Conservation (phyloP, 37 sponge, comb jelly and placozoan genomes). For the Beroe forskalii region DNA sequence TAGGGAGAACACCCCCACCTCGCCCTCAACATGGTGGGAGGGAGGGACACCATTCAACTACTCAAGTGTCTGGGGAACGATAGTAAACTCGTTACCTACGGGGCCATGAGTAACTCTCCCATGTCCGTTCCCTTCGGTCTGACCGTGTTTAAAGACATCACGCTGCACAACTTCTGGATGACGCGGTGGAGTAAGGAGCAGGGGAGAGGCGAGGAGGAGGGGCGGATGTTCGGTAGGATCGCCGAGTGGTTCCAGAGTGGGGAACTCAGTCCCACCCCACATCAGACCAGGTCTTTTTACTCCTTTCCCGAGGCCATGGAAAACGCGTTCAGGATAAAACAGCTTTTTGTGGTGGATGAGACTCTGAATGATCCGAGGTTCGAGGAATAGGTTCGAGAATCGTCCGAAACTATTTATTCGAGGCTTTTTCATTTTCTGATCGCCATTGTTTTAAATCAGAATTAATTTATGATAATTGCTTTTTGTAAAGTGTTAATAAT, state of each 20-base stretch:
- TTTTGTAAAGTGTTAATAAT: too few species aligned
- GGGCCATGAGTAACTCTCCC: slow-evolving; percentile 52
- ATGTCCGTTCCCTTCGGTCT: slow-evolving; percentile 29
- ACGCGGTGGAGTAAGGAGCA: background rate
- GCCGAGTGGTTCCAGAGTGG: background rate
- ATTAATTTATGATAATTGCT: too few species aligned
- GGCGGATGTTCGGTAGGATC: background rate
- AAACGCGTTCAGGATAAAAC: background rate
- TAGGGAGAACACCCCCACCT: slow-evolving; percentile 20
- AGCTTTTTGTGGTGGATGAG: slow-evolving; percentile 13
- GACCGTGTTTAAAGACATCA: slow-evolving; percentile 32
- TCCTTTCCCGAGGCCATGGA: background rate
- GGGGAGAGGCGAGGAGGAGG: background rate
- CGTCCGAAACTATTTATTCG: too few species aligned
- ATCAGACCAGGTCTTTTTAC: background rate
- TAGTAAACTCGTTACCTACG: background rate
- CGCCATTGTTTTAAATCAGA: too few species aligned
- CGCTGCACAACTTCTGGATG: slow-evolving; percentile 39
- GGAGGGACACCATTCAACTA: background rate
- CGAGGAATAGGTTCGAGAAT: too few species aligned
- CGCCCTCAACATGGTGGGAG: slow-evolving; percentile 36
- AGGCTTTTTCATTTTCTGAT: too few species aligned
- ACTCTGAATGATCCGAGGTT: background rate
- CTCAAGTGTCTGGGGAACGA: slow-evolving; percentile 12
- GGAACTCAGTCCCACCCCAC: background rate